Conservation (phyloP, 2,888 invertebrate genomes). For the Fissipunctia ypsillon region DNA sequence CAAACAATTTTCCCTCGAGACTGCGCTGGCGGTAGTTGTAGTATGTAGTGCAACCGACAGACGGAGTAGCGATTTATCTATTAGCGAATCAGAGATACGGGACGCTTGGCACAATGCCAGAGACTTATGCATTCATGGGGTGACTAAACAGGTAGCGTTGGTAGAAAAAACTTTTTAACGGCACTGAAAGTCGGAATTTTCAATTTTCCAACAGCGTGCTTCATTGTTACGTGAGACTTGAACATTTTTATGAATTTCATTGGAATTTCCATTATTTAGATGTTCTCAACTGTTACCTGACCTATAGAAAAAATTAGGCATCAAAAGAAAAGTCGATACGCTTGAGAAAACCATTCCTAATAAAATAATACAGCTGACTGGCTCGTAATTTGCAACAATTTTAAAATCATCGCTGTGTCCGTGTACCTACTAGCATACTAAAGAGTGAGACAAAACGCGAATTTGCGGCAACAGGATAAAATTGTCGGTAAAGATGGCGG, state of each 20-base stretch:
- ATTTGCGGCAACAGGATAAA: slow-evolving; percentile 58
- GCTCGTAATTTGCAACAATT: slow-evolving; percentile 19
- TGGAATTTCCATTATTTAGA: not conserved
- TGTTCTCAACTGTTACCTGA: not conserved
- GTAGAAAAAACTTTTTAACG: slow-evolving; percentile 45
- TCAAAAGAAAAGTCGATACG: not conserved
- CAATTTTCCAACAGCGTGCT: not conserved
- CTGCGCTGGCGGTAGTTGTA: slow-evolving; percentile 34
- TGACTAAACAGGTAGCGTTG: slow-evolving; percentile 68
- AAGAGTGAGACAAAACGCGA: slow-evolving; percentile 47
- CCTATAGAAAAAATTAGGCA: not conserved
- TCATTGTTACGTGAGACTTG: not conserved
- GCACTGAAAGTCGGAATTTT: slow-evolving; percentile 21
- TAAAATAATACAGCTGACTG: not conserved
- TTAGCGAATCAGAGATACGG: slow-evolving; percentile 79
- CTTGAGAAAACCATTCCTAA: not conserved
- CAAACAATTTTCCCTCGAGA: slow-evolving; percentile 61
- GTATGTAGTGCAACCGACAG: slow-evolving; percentile 61
- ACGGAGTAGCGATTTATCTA: slow-evolving; percentile 77
- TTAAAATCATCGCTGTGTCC: slow-evolving; percentile 18
- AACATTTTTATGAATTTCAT: not conserved
- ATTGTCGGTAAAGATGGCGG: slow-evolving; percentile 52
- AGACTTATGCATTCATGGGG: slow-evolving; percentile 74
- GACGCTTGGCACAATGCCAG: slow-evolving; percentile 73
- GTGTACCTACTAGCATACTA: slow-evolving; percentile 42